These are phyloP conservation scores for Toxotes chatareus DNA, from an alignment of 2,113 vertebrate genomes.

Conservation along the genomic window DNA sequence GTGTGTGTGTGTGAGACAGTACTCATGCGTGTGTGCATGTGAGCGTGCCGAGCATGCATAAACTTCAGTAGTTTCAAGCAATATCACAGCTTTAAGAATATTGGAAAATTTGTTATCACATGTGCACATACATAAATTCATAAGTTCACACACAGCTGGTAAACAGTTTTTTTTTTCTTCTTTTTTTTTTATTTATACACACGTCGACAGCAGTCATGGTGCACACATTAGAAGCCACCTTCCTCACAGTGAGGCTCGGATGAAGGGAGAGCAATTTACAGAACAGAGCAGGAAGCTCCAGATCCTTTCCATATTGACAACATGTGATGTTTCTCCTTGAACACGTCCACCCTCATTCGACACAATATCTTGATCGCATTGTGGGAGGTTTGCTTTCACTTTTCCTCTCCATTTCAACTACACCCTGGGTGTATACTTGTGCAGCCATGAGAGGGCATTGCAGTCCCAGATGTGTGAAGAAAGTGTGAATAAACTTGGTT, in stretches of 20 bases:
- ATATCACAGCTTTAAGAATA: slow-evolving; percentile 76
- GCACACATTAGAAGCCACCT: slow-evolving; percentile 39
- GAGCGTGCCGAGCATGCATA: slow-evolving; percentile 43
- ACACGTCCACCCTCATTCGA: slow-evolving; percentile 36
- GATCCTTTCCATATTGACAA: slow-evolving; percentile 54
- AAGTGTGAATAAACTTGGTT: slow-evolving; percentile 65
- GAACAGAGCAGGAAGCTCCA: slow-evolving; percentile 54
- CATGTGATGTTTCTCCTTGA: slow-evolving; percentile 46
- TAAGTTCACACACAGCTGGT: slow-evolving; percentile 69
- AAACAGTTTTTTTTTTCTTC: slow-evolving; percentile 53
- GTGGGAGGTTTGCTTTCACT: slow-evolving; percentile 65
- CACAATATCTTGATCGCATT: slow-evolving; percentile 11
- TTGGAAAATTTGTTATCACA: slow-evolving; percentile 72
- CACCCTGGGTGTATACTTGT: slow-evolving; percentile 42
- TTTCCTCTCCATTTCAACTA: slow-evolving; percentile 43
- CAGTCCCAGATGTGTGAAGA: slow-evolving; percentile 71
- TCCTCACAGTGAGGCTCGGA: slow-evolving; percentile 24
- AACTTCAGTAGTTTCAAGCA: slow-evolving; percentile 63
- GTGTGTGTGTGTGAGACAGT: slow-evolving; percentile 10
- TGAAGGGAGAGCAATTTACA: slow-evolving; percentile 60
- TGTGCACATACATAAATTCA: slow-evolving; percentile 70
- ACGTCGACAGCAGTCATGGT: slow-evolving; percentile 33
- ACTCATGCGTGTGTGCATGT: slow-evolving; percentile 10
- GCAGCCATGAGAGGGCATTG: slow-evolving; percentile 81
- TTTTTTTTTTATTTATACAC: slow-evolving; percentile 23